Percentiles rank a stretch among this genome's conserved stretches.
Evolutionary conservation across 2,113 vertebrate genomes (phyloP).

Genomic region (Chionodraco myersi): DNA sequence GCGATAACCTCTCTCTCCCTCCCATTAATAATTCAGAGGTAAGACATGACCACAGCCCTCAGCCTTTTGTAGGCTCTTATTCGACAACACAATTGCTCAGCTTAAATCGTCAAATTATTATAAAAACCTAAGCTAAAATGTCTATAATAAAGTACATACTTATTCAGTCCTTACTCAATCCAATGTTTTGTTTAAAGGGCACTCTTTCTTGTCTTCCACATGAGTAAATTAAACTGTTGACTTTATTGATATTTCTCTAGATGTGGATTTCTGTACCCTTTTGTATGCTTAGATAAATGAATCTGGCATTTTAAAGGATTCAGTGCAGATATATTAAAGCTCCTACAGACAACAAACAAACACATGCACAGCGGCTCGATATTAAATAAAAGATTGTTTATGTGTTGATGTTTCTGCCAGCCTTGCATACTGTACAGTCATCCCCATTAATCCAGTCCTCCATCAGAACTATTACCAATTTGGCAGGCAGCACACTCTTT

Average conservation of each 20-base stretch:
- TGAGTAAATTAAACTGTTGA: no score
- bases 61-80: slow-evolving; percentile 2
- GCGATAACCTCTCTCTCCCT: background rate
- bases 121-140: no score
- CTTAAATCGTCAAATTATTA: no score
- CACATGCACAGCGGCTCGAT: background rate
- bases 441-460: background rate
- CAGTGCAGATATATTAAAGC: background rate
- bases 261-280: background rate
- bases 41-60: background rate
- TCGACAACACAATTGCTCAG: background rate
- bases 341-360: background rate
- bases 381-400: background rate
- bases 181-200: no score
- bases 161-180: no score
- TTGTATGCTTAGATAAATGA: background rate
- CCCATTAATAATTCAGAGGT: background rate
- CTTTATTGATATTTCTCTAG: background rate
- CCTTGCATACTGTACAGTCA: background rate
- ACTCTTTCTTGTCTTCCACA: no score
- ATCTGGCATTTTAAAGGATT: slow-evolving; percentile 10
- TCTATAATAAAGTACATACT: no score
- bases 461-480: background rate
- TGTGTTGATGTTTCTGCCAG: background rate
- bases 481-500: slow-evolving; percentile 7